Evolutionary conservation across 2,113 vertebrate genomes (phyloP).

Genomic region (Elaphurus davidianus): DNA sequence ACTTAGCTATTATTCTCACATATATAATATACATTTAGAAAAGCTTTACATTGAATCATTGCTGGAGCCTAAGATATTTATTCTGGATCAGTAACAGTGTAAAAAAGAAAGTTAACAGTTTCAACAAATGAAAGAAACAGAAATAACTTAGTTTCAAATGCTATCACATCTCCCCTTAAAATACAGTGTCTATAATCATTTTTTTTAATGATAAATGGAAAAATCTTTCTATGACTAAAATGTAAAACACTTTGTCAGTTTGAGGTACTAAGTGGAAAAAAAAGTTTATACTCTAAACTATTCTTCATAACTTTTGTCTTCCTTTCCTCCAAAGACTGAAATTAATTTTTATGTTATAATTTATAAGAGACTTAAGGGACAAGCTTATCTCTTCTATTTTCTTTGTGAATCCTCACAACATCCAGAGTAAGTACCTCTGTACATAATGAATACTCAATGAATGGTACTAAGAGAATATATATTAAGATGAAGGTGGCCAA

Average conservation of each 20-base stretch:
- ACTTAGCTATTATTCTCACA: neutral
- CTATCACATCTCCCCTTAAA: neutral
- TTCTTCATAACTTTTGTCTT: neutral
- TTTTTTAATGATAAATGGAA: neutral
- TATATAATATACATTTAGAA: neutral
- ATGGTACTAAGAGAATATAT: neutral
- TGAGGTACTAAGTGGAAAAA: neutral
- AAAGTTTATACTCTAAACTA: slow-evolving; percentile 2
- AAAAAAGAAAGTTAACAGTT: neutral
- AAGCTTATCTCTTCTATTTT: neutral
- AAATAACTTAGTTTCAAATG: slow-evolving; percentile 13
- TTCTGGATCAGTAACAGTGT: neutral
- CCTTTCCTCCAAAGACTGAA: neutral
- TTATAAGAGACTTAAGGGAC: neutral
- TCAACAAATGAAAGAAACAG: slow-evolving; percentile 16
- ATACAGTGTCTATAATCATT: neutral
- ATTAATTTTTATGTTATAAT: neutral
- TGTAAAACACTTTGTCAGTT: neutral
- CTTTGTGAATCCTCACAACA: neutral
- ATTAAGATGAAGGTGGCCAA: neutral
- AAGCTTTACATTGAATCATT: neutral
- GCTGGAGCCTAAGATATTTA: neutral
- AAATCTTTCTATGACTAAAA: neutral
- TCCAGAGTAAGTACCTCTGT: neutral
- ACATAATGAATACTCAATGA: neutral